A percentile compares a stretch with the other conserved stretches of the same genome.
Evolutionary conservation across 2,888 invertebrate species (phyloP).

Genomic region (Sarcophaga variegata): DNA sequence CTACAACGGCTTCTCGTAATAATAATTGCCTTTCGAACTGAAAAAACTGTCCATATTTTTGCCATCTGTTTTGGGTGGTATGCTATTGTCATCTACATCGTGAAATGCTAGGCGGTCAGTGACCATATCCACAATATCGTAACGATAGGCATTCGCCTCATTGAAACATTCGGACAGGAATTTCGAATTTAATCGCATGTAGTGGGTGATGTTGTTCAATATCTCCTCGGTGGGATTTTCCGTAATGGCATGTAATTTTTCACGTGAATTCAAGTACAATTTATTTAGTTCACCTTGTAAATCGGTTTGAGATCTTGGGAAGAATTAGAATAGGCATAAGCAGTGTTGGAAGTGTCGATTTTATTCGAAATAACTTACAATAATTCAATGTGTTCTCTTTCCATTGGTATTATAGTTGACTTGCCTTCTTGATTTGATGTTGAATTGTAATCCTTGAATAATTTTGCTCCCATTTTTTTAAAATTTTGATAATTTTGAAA

Average conservation of each 20-base stretch:
- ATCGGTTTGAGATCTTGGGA: not conserved
- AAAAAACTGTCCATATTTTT: constrained; percentile 28
- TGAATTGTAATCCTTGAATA: too few relatives aligned
- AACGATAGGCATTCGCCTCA: not conserved
- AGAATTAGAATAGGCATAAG: too few relatives aligned
- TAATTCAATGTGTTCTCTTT: too few relatives aligned
- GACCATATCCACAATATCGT: constrained; percentile 42
- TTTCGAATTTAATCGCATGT: constrained; percentile 34
- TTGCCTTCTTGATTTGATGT: too few relatives aligned
- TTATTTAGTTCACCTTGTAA: constrained; percentile 40
- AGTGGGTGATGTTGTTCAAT: constrained; percentile 11
- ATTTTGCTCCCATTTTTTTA: not conserved
- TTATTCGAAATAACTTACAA: too few relatives aligned
- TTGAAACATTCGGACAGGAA: constrained; percentile 37
- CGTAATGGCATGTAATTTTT: constrained; percentile 22
- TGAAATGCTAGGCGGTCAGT: constrained; percentile 7
- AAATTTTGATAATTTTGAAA: too few relatives aligned
- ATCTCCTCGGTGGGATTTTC: constrained; percentile 35
- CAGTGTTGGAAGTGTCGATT: too few relatives aligned
- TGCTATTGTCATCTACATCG: not conserved
- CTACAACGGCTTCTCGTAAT: not conserved
- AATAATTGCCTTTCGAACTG: not conserved
- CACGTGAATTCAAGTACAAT: constrained; percentile 25
- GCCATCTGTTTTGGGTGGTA: constrained; percentile 4
- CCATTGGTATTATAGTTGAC: too few relatives aligned